Percentiles rank a stretch among this genome's conserved stretches.
Evolutionary conservation across 2,888 invertebrate genomes (phyloP).

Genomic region (Chaetogeoica ovagalla): DNA sequence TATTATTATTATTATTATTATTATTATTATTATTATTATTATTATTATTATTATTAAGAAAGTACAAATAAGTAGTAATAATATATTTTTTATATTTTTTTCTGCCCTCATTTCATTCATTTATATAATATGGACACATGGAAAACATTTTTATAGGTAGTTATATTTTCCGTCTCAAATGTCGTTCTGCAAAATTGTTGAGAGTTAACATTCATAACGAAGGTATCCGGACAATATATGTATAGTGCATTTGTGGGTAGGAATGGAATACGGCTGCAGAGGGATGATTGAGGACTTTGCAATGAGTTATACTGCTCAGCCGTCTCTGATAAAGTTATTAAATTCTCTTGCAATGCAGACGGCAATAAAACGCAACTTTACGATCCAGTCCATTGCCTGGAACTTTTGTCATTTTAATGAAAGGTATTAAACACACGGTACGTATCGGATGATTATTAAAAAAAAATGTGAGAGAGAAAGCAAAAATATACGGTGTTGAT

Average conservation of each 20-base stretch:
- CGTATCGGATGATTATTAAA: constrained; percentile 48
- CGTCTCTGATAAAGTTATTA: constrained; percentile 50
- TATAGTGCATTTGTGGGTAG: neutral
- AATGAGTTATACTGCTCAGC: constrained; percentile 19
- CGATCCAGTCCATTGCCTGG: constrained; percentile 39
- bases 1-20: too few relatives aligned
- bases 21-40: too few relatives aligned
- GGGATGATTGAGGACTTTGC: neutral
- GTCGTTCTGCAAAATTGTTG: constrained; percentile 24
- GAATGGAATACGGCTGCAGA: neutral
- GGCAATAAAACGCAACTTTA: constrained; percentile 49
- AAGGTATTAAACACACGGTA: constrained; percentile 51
- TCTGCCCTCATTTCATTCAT: too few relatives aligned
- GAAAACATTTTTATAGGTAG: neutral
- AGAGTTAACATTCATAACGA: constrained; percentile 32
- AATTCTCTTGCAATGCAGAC: constrained; percentile 46
- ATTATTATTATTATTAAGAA: too few relatives aligned
- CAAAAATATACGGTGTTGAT: constrained; percentile 18
- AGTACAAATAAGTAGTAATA: neutral
- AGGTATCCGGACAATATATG: neutral
- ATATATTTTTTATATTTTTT: too few relatives aligned
- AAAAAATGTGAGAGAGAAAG: neutral
- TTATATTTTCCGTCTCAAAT: constrained; percentile 28
- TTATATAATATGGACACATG: too few relatives aligned
- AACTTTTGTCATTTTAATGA: constrained; percentile 53